A percentile compares a stretch with the other conserved stretches of the same genome.
Evolutionary conservation across 2,113 vertebrate genomes (phyloP).

Genomic region (Sorex araneus): DNA sequence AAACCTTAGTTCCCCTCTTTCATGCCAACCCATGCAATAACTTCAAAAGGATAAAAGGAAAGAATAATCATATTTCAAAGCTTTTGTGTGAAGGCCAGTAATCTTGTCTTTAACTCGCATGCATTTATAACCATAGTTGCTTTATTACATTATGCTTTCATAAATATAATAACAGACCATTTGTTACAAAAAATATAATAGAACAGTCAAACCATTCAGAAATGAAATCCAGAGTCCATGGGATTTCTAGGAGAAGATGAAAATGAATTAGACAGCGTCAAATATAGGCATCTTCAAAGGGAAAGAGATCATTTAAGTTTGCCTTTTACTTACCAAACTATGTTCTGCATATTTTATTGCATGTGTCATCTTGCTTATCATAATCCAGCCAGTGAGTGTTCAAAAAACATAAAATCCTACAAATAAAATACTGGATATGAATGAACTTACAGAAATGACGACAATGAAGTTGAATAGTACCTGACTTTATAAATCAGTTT

Average conservation of each 20-base stretch:
- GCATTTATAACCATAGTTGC: slow-evolving; percentile 80
- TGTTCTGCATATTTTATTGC: slow-evolving; percentile 87
- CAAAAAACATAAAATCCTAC: slow-evolving; percentile 92
- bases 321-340: slow-evolving; percentile 89
- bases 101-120: slow-evolving; percentile 79
- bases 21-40: slow-evolving; percentile 84
- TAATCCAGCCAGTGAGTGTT: slow-evolving; percentile 90
- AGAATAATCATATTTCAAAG: slow-evolving; percentile 83
- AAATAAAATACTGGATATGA: slow-evolving; percentile 86
- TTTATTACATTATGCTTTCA: slow-evolving; percentile 86
- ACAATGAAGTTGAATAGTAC: slow-evolving; percentile 80
- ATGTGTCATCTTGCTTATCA: slow-evolving; percentile 86
- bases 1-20: slow-evolving; percentile 87
- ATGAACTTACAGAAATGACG: slow-evolving; percentile 80
- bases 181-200: slow-evolving; percentile 75
- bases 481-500: slow-evolving; percentile 77
- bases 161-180: slow-evolving; percentile 85
- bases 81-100: slow-evolving; percentile 75
- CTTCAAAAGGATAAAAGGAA: slow-evolving; percentile 88
- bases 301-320: slow-evolving; percentile 86
- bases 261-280: slow-evolving; percentile 89
- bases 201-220: slow-evolving; percentile 81
- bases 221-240: slow-evolving; percentile 86
- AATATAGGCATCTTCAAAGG: slow-evolving; percentile 87
- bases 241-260: slow-evolving; percentile 89